These are phyloP conservation scores for Ciconia stormi DNA, from an alignment of 2,113 vertebrate genomes.

Conservation along the genomic window DNA sequence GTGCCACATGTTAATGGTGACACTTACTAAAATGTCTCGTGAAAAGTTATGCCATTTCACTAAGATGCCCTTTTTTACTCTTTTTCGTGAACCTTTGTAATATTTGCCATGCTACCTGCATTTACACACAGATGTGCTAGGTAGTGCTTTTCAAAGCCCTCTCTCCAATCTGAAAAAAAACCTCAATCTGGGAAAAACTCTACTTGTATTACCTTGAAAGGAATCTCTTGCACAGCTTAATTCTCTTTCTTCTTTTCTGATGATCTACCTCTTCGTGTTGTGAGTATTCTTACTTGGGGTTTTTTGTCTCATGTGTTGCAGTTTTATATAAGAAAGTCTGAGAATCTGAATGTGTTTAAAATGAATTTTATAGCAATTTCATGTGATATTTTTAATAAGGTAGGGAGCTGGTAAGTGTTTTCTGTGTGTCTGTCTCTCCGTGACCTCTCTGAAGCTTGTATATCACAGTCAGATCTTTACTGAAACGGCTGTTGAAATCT, in stretches of 20 bases:
- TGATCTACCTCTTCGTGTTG: background rate
- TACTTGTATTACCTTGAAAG: background rate
- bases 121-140: background rate
- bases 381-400: background rate
- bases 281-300: background rate
- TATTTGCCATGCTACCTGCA: background rate
- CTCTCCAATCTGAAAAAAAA: background rate
- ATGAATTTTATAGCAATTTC: background rate
- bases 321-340: background rate
- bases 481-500: background rate
- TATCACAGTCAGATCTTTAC: background rate
- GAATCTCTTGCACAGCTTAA: background rate
- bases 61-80: background rate
- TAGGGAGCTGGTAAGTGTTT: background rate
- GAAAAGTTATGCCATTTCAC: background rate
- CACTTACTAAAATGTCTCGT: background rate
- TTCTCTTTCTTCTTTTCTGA: background rate
- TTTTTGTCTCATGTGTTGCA: background rate
- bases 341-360: background rate
- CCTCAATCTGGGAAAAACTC: background rate
- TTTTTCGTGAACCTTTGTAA: background rate
- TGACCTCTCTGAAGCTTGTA: background rate
- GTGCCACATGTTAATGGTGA: background rate
- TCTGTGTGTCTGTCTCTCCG: background rate
- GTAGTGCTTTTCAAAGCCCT: background rate